Conservation (phyloP, 2,797 vertebrate genomes). For the Peromyscus nudipes region DNA sequence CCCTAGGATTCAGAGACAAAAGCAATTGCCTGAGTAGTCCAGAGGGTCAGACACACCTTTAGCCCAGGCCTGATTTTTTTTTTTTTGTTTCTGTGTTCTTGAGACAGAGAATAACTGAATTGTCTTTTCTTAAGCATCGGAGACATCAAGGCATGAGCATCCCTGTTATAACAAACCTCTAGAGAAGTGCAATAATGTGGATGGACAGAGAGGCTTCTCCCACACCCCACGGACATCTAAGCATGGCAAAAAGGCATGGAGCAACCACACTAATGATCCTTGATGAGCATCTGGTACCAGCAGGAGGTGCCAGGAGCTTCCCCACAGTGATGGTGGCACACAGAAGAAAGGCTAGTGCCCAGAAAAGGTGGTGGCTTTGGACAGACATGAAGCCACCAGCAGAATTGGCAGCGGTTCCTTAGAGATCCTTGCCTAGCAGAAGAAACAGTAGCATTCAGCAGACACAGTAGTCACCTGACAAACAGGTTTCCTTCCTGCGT, state of each 20-base stretch:
- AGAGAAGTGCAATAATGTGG: background rate
- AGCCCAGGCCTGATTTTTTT: background rate
- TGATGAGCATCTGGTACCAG: background rate
- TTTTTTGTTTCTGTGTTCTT: background rate
- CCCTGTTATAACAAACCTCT: background rate
- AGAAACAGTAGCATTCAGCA: background rate
- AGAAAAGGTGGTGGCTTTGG: background rate
- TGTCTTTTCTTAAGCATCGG: background rate
- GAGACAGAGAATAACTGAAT: background rate
- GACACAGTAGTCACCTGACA: background rate
- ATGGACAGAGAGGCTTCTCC: background rate
- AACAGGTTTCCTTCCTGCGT: background rate
- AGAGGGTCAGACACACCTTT: background rate
- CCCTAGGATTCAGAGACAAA: background rate
- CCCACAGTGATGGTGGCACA: no score
- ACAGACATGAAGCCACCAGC: background rate
- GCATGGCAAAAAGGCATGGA: background rate
- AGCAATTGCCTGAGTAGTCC: background rate
- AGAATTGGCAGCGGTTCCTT: background rate
- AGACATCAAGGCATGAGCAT: background rate
- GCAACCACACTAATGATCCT: background rate
- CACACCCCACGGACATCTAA: background rate
- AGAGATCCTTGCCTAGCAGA: background rate
- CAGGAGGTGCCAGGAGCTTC: background rate
- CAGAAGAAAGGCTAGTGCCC: background rate